These are phyloP conservation scores for Temnothorax curvispinosus DNA, from an alignment of 1,140 invertebrate genomes.

Conservation along the genomic window DNA sequence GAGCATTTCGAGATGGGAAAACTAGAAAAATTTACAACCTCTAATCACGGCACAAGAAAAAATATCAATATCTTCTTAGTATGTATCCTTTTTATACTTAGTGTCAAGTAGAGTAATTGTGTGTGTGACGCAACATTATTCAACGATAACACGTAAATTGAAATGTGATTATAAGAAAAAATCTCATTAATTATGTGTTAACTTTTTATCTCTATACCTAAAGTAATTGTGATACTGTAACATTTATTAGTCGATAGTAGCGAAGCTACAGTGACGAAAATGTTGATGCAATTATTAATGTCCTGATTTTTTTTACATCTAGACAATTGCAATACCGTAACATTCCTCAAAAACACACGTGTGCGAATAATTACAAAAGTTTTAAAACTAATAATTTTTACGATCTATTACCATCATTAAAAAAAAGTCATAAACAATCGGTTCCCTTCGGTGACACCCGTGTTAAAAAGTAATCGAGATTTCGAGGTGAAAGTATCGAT, in stretches of 20 bases:
- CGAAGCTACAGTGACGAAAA: too few species aligned
- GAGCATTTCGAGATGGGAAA: not conserved
- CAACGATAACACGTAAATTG: not conserved
- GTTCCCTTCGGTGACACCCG: not conserved
- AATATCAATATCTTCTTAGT: not conserved
- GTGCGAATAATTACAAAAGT: not conserved
- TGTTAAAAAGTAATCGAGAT: not conserved
- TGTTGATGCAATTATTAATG: too few species aligned
- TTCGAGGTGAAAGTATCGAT: constrained; percentile 45
- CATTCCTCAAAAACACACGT: not conserved
- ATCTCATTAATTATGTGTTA: not conserved
- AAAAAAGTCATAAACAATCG: not conserved
- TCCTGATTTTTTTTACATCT: too few species aligned
- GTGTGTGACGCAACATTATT: not conserved
- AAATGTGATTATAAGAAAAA: not conserved
- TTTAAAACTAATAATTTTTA: not conserved
- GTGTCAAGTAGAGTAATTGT: not conserved
- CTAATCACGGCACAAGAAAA: not conserved
- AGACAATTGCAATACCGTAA: not conserved
- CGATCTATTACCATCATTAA: too few species aligned
- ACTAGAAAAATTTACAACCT: not conserved
- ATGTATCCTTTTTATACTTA: not conserved
- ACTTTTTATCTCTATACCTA: not conserved
- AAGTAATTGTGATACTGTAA: not conserved
- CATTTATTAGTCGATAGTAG: not conserved